These are phyloP conservation scores for Proterorhinus semilunaris DNA, from an alignment of 2,113 vertebrate species.

Conservation along the genomic window DNA sequence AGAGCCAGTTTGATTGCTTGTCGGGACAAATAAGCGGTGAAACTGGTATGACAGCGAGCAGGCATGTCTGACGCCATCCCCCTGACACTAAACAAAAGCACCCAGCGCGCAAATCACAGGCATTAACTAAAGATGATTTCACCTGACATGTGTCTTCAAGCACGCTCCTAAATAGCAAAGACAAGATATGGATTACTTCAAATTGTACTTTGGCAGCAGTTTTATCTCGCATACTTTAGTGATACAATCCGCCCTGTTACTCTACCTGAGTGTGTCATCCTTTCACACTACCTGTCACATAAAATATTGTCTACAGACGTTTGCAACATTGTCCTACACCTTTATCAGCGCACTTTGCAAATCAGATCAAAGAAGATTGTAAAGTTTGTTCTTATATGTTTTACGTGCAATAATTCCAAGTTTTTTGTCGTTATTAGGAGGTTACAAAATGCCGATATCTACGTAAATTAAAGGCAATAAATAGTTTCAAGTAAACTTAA, in stretches of 20 bases:
- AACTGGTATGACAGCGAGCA: slow-evolving; percentile 31
- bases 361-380: not conserved
- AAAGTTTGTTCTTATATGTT: not conserved
- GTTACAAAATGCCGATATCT: too few relatives aligned
- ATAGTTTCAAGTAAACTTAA: too few relatives aligned
- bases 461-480: too few relatives aligned
- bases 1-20: slow-evolving; percentile 40
- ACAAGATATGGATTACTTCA: slow-evolving; percentile 21
- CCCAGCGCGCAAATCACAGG: slow-evolving; percentile 23
- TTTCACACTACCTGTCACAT: not conserved
- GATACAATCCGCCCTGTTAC: slow-evolving; percentile 10
- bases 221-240: slow-evolving; percentile 11
- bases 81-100: slow-evolving; percentile 35
- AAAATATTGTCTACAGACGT: not conserved
- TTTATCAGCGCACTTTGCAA: not conserved
- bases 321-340: not conserved
- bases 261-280: slow-evolving; percentile 14
- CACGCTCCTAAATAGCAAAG: slow-evolving; percentile 11
- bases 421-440: too few relatives aligned
- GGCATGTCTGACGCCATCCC: slow-evolving; percentile 28
- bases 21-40: slow-evolving; percentile 26
- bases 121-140: slow-evolving; percentile 34
- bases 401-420: too few relatives aligned
- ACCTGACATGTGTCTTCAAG: slow-evolving; percentile 29
- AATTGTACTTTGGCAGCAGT: slow-evolving; percentile 14